These are phyloP conservation scores for Pterocles orientalis DNA, from an alignment of 2,113 vertebrate genomes.

Conservation along the genomic window DNA sequence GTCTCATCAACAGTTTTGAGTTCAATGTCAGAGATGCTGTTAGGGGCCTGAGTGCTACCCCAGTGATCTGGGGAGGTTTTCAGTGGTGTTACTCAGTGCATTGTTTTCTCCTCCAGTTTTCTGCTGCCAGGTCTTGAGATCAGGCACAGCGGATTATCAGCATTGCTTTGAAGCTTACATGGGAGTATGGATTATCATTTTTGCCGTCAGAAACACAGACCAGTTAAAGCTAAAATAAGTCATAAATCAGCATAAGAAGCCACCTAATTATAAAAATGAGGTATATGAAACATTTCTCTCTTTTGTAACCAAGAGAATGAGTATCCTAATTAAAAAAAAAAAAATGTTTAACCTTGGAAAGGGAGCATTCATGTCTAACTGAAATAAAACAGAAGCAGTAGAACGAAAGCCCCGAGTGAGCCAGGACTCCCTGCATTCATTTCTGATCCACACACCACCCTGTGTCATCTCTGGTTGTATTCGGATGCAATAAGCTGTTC, in stretches of 20 bases:
- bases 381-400: not conserved
- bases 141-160: not conserved
- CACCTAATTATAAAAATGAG: constrained; percentile 14
- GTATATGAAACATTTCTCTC: not conserved
- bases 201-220: not conserved
- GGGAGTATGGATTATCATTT: constrained; percentile 17
- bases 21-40: not conserved
- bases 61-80: not conserved
- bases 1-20: not conserved
- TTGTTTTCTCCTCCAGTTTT: constrained; percentile 3
- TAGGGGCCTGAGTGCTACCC: not conserved
- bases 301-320: not conserved
- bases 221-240: constrained; percentile 8
- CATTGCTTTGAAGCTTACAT: constrained; percentile 27
- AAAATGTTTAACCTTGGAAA: not conserved
- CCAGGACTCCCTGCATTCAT: not conserved
- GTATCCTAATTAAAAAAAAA: not conserved
- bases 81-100: not conserved
- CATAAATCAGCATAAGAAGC: constrained; percentile 1
- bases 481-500: not conserved
- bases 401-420: not conserved
- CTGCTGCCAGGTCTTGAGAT: not conserved
- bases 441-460: not conserved
- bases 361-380: not conserved
- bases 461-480: not conserved